Conservation (phyloP, 2,113 vertebrate species). For the Capra hircus region DNA sequence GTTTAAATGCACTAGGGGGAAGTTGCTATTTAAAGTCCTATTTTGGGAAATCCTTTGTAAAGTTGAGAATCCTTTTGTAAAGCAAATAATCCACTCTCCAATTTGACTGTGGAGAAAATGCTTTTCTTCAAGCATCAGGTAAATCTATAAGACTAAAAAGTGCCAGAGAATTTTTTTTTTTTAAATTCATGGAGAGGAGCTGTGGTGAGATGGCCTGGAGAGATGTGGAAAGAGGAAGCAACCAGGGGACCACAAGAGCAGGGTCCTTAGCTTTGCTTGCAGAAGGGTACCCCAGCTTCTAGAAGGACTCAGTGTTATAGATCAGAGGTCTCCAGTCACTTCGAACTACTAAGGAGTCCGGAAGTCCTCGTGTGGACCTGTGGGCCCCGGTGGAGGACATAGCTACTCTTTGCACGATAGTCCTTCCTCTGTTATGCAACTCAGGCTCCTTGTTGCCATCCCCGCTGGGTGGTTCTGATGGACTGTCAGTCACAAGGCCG, state of each 20-base stretch:
- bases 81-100: constrained; percentile 46
- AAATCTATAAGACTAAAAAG: neutral
- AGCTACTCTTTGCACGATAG: no score
- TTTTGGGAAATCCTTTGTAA: constrained; percentile 53
- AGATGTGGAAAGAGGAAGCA: neutral
- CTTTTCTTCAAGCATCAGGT: neutral
- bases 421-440: neutral
- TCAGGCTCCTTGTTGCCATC: no score
- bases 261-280: neutral
- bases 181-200: neutral
- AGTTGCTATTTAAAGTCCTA: constrained; percentile 34
- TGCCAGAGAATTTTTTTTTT: neutral
- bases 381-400: neutral
- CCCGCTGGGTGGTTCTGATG: neutral
- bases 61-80: constrained; percentile 45
- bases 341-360: neutral
- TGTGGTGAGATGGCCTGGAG: neutral
- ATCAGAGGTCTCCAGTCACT: neutral
- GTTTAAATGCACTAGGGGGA: neutral
- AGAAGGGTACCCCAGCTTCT: neutral
- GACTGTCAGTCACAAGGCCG: neutral
- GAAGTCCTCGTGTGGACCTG: neutral
- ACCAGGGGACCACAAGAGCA: accelerated
- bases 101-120: neutral
- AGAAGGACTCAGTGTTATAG: neutral